Base-by-base conservation (phyloP, 2,888 invertebrate genomes). In the Caenorhabditis sp. region DNA sequence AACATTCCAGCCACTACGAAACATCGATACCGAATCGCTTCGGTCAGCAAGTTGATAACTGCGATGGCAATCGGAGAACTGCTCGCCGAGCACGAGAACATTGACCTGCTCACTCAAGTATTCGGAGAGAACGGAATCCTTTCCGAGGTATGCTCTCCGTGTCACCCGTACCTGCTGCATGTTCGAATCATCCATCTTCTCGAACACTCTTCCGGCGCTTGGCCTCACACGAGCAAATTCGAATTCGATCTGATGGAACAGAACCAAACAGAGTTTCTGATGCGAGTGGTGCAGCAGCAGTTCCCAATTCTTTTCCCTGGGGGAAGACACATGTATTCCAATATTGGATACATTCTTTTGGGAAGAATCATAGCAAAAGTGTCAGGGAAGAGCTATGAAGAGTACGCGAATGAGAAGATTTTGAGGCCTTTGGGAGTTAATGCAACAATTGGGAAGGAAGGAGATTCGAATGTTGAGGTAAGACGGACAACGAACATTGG, bases 311-410 rank as follows among this genome's bases (percentile, higher is more conserved):
- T 71, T 11, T 72, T 69, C 9, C 86, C 85, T 2, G 86, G 85
- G 53, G 68, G 55, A n/a, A 40, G 62, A 28, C 72, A 79, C 51
- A 67, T 84, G 64, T 88, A 88, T 72, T 88, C 88, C 3, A 88
- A 88, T 55, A 83, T 88, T 67, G 88, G 88, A 11, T 88, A 86
- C 62, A 77, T 88, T 32, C 64, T 88, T 26, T 68, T 88, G 20
- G 88, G 88, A 9, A 55, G 84, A 65, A 80, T 88, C 4, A 85
- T 88, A 26, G 83, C 82, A 37, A 83, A 82, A 53, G 80, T 86
- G n/a, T 80, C 87, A 11, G 83, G 84, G 3, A 65, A 50, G 15
- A 67, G 65, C n/a, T 88, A 88, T 40, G 85, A 83, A 24, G 70
- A 82, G 15, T 86, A 79, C 37, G 79, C 83, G 9, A 68, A 55